Conservation (phyloP, 2,113 vertebrate species). For the Rallus limicola region DNA sequence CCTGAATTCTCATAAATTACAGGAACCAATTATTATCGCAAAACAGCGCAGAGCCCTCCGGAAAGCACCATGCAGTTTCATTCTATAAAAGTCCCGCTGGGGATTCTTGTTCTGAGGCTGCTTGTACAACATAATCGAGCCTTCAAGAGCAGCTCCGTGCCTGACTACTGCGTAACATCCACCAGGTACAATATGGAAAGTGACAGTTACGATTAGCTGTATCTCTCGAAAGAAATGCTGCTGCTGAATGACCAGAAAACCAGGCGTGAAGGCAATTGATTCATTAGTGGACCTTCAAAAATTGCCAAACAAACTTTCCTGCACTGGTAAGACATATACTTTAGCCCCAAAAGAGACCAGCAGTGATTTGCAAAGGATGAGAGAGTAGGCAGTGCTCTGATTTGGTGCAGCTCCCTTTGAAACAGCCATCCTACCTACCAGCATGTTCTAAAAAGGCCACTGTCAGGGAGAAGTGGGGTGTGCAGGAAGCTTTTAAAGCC, state of each 20-base stretch:
- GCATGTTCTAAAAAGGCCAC: neutral
- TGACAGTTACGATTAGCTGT: neutral
- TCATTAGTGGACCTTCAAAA: neutral
- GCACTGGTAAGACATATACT: neutral
- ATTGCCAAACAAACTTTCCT: neutral
- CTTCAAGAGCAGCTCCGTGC: neutral
- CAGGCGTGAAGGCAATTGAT: neutral
- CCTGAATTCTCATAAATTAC: conserved; percentile 18
- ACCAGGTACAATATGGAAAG: neutral
- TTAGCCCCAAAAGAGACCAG: neutral
- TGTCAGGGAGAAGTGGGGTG: neutral
- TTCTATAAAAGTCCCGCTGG: neutral
- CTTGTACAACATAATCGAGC: neutral
- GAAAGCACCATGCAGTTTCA: conserved; percentile 44
- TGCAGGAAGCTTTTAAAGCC: neutral
- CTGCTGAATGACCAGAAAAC: neutral
- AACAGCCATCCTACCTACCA: neutral
- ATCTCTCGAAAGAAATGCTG: neutral
- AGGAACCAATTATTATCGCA: neutral
- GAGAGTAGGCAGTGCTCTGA: neutral
- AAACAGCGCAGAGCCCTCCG: neutral
- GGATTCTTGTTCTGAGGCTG: conserved; percentile 31
- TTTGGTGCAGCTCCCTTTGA: neutral
- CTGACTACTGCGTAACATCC: neutral
- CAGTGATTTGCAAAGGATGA: neutral